Conservation (phyloP, 2,888 invertebrate species). For the Nemotelus nigrinus region DNA sequence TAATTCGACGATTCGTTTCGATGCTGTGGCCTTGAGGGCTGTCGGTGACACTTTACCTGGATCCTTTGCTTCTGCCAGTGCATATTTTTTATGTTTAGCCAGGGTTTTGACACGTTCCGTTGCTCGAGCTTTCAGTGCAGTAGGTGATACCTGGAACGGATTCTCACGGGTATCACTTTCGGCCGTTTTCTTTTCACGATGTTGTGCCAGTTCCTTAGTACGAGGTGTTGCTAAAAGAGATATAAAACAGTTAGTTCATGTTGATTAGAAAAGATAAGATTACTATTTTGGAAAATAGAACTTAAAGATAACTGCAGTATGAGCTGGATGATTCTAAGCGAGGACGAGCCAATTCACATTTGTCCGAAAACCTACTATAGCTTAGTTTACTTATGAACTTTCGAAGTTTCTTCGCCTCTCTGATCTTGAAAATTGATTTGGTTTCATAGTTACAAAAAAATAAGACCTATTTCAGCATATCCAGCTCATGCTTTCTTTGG, state of each 20-base stretch:
- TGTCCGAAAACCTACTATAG: no score
- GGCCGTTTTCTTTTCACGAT: conserved; percentile 51
- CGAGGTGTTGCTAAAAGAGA: background rate
- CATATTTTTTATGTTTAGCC: conserved; percentile 57
- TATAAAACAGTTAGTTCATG: background rate
- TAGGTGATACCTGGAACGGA: conserved; percentile 64
- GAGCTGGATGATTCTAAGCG: no score
- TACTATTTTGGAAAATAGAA: background rate
- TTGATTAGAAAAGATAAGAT: background rate
- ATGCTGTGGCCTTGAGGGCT: conserved; percentile 66
- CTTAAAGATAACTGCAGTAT: background rate
- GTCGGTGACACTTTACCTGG: conserved; percentile 66
- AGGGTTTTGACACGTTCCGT: conserved; percentile 61
- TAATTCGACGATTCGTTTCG: conserved; percentile 64
- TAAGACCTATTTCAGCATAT: no score
- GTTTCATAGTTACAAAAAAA: no score
- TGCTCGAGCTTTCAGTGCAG: conserved; percentile 62
- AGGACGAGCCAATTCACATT: no score
- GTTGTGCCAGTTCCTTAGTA: conserved; percentile 25
- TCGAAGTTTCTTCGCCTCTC: no score
- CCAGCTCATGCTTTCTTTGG: no score
- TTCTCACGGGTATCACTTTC: conserved; percentile 65
- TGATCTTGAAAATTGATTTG: no score
- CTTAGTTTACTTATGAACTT: no score
- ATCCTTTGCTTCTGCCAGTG: conserved; percentile 58